Evolutionary conservation across 2,888 invertebrate species (phyloP), one percentile per base, ranked within the genome.

Genomic region (Coelinius sp.): DNA sequence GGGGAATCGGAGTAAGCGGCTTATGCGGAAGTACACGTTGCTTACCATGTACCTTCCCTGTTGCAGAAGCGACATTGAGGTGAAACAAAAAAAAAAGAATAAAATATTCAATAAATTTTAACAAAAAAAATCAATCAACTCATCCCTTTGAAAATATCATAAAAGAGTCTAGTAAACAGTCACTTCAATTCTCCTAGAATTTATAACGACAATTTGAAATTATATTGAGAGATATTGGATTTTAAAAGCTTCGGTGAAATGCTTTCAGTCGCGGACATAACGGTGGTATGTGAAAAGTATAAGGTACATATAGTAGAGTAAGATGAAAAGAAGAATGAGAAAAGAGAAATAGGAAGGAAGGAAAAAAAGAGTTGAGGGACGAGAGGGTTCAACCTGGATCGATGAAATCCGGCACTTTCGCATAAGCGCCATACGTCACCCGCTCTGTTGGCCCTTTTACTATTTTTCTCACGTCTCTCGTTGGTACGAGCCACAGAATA

Each of bases 1-100:
- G 44, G 56, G 64, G 70, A 73, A 75, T 77, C 72, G 71, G 71
- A 70, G 75, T 77, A 77, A 77, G 77, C 77, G 44, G 77, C 76
- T 77, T 77, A 76, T 70, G 68, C 64, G 63, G 65, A 68, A 65
- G 64, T 71, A 67, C 74, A 75, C 67, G 74, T 75, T 71, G 70
- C 64, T 68, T 71, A 75, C 67, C 71, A 52, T 49, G 46, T 49
- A 49, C 20, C 20, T 31, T 8, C 66, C 46, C n/a, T 14, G 31
- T n/a, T 8, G 20, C 27, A 65, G 25, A 22, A 41, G 44, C 66
- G 52, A 56, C 64, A 63, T 65, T 65, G 70, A 70, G 44, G 64
- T 65, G 53, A 65, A 65, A 27, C 12, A 27, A 8, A 41, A 65
- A 65, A 27, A 20, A 27, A 8, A 41, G 22, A 49, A 69, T 44